Percentiles rank a stretch among this genome's conserved stretches.
These are phyloP conservation scores for Tarsius wallacei DNA, from an alignment of 2,797 vertebrate genomes.

Conservation along the genomic window DNA sequence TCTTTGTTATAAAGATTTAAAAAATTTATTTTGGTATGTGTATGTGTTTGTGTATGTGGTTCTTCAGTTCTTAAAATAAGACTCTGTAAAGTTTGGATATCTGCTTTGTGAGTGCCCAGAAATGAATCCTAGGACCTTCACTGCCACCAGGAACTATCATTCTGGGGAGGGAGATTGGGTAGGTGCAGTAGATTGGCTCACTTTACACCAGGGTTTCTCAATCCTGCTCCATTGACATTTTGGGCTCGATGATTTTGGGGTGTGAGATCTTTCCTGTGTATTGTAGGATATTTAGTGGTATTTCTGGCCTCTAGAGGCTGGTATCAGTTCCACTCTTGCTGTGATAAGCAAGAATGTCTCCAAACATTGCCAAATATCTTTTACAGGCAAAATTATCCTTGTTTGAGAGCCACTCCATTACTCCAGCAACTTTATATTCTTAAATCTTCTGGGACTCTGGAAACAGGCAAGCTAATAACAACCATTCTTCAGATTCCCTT, in stretches of 20 bases:
- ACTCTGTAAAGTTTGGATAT: not conserved
- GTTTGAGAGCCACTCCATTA: not conserved
- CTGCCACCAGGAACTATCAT: not conserved
- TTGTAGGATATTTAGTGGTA: not conserved
- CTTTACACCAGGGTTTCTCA: not conserved
- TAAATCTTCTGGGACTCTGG: not conserved
- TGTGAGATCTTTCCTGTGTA: not conserved
- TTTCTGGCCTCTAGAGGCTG: not conserved
- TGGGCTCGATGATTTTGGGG: not conserved
- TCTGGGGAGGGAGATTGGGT: not conserved
- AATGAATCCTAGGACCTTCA: not conserved
- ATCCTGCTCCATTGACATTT: not conserved
- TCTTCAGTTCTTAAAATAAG: not conserved
- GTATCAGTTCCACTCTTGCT: not conserved
- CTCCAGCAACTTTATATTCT: not conserved
- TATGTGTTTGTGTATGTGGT: not conserved
- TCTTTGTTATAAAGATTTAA: not conserved
- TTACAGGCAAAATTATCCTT: not conserved
- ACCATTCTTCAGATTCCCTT: not conserved
- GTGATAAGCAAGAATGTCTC: constrained; percentile 37
- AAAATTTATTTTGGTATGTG: not conserved
- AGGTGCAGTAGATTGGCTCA: not conserved
- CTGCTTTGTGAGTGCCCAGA: not conserved
- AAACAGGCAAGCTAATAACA: not conserved
- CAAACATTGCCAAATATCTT: not conserved